Evolutionary conservation across 2,888 invertebrate species (phyloP), one percentile per base, ranked within the genome.

Genomic region (Pachycephus smyrnensis): DNA sequence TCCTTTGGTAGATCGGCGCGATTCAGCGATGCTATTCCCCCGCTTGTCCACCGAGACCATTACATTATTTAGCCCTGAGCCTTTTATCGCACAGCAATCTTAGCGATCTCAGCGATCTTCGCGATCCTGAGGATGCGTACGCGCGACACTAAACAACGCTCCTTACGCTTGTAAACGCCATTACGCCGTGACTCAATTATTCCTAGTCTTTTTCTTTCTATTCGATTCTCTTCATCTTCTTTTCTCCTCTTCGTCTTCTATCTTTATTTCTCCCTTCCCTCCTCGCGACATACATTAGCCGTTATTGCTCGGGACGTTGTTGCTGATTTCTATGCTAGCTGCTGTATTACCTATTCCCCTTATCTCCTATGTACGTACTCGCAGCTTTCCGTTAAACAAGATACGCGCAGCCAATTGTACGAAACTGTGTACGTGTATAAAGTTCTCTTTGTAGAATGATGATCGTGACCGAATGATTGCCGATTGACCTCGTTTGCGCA

Each of bases 181-280:
- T 84, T 84, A 82, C 81, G 55, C 81, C 81, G 84, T 84, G 85
- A 87, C 87, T 87, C 87, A 86, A 87, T 87, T 87, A 87, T 84
- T 82, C 76, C 78, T 78, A 76, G 75, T 68, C 32, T 33, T 23
- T 55, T 23, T 55, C 55, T 55, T 15, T 55, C 55, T 9, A 9
- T 30, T 0, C 12, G 37, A 31, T 71, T 76, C 37, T 40, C 73
- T 12, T 75, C 55, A 69, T 75, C 73, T 69, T 69, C 76, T 75
- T 76, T 76, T 78, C n/a, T 75, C 76, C 12, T 40, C 75, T 75
- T 75, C 76, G 75, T 78, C 77, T 75, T 79, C 68, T 74, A 73
- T 73, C 79, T 80, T 78, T 9, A 31, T 80, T 79, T 80, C 80
- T 79, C 77, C 77, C 69, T 82, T 77, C 36, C 68, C 71, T 80